Percentiles rank a stretch among this genome's conserved stretches.
Evolutionary conservation across 1,140 invertebrate species (phyloP).

Genomic region (Nomia melanderi): DNA sequence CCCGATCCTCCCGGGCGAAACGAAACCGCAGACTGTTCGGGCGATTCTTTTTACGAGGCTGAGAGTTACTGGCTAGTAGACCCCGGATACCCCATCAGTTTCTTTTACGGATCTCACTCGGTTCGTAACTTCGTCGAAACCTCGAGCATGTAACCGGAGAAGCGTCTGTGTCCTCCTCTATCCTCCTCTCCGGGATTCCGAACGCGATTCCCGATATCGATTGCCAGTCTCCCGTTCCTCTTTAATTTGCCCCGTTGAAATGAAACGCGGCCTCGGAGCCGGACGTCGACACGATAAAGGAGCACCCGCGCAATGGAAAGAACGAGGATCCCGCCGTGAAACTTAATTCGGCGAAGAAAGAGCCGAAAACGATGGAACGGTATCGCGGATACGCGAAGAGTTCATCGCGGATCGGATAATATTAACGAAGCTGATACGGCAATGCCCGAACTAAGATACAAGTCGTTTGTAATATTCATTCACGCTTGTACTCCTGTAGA

Average conservation of each 20-base stretch:
- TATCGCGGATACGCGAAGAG: no score
- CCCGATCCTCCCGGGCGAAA: conserved; percentile 2
- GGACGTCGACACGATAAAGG: not conserved
- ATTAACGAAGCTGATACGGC: no score
- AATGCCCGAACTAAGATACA: no score
- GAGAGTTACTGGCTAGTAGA: conserved; percentile 39
- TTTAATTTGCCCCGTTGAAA: not conserved
- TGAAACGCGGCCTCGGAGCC: not conserved
- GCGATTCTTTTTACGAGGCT: conserved; percentile 50
- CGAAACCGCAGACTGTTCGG: conserved; percentile 33
- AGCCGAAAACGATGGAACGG: no score
- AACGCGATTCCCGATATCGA: conserved; percentile 12
- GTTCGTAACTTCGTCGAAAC: conserved; percentile 49
- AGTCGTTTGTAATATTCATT: no score
- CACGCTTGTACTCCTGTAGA: no score
- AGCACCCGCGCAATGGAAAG: no score
- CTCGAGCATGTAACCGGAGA: conserved; percentile 25
- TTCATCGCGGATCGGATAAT: no score
- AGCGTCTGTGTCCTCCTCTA: no score
- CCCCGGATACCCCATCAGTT: conserved; percentile 14
- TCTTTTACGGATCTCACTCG: conserved; percentile 29
- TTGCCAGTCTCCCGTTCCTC: not conserved
- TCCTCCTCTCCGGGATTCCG: conserved; percentile 27
- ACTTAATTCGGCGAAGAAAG: no score
- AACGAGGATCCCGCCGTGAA: no score